Evolutionary conservation across 2,797 vertebrate genomes (phyloP).

Genomic region (Monodelphis domestica): DNA sequence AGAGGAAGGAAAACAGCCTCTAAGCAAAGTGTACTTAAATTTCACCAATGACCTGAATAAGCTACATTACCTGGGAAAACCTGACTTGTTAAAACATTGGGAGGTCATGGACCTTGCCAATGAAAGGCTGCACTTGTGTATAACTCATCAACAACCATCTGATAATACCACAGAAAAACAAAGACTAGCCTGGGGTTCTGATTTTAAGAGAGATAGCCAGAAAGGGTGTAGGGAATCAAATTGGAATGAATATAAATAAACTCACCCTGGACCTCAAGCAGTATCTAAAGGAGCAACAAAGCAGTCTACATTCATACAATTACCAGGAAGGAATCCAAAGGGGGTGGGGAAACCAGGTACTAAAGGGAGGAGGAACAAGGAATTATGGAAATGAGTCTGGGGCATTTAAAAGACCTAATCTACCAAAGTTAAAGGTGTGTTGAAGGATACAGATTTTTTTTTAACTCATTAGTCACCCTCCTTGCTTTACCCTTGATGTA

Average conservation of each 20-base stretch:
- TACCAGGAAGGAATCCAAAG: not conserved
- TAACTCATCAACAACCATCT: constrained; percentile 61
- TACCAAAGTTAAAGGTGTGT: not conserved
- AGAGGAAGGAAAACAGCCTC: not conserved
- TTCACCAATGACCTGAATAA: constrained; percentile 41
- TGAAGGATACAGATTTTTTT: constrained; percentile 1
- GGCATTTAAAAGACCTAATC: not conserved
- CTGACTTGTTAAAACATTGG: constrained; percentile 43
- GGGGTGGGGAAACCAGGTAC: not conserved
- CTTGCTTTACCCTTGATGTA: not conserved
- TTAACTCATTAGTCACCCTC: too few relatives aligned
- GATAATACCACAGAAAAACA: constrained; percentile 63
- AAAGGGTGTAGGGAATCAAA: constrained; percentile 32
- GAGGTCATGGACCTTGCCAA: constrained; percentile 53
- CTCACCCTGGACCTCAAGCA: constrained; percentile 13
- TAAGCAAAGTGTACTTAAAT: not conserved
- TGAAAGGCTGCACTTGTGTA: constrained; percentile 28
- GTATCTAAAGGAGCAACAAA: not conserved
- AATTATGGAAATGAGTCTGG: not conserved
- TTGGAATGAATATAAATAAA: constrained; percentile 43
- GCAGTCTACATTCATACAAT: not conserved
- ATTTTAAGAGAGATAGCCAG: constrained; percentile 55
- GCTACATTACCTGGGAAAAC: constrained; percentile 35
- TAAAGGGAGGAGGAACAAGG: not conserved
- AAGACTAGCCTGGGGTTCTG: constrained; percentile 43